Evolutionary conservation across 2,113 vertebrate species (phyloP).

Genomic region (Colistium nudipinnis): DNA sequence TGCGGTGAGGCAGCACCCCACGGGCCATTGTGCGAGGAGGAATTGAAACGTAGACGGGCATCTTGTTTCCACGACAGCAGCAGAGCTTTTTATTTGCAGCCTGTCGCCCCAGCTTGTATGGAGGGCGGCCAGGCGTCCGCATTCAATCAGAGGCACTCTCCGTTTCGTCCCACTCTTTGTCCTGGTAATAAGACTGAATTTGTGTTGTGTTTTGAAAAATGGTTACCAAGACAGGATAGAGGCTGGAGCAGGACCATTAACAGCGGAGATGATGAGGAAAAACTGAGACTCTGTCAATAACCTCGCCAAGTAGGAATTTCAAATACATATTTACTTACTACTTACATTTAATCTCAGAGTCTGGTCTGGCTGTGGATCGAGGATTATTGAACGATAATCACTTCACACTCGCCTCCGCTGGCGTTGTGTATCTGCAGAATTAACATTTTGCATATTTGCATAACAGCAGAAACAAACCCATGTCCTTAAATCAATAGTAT

Average conservation of each 20-base stretch:
- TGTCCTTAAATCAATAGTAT: too few species aligned
- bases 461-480: too few species aligned
- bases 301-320: too few species aligned
- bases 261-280: neutral
- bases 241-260: neutral
- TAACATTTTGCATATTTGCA: too few species aligned
- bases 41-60: neutral
- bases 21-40: too few species aligned
- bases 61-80: conserved; percentile 10
- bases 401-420: too few species aligned
- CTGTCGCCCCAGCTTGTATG: neutral
- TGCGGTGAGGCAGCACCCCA: neutral
- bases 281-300: too few species aligned
- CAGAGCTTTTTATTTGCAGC: neutral
- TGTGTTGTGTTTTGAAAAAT: conserved; percentile 9
- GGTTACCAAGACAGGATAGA: neutral
- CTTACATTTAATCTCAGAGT: too few species aligned
- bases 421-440: too few species aligned
- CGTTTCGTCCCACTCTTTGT: conserved; percentile 2
- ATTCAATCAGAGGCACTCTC: neutral
- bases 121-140: neutral
- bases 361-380: too few species aligned
- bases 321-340: too few species aligned
- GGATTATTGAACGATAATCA: too few species aligned
- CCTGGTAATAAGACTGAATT: neutral